A percentile compares a stretch with the other conserved stretches of the same genome.
phyloP scores from a whole-genome alignment of 2,113 vertebrate species.

The Pao palembangensis region DNA sequence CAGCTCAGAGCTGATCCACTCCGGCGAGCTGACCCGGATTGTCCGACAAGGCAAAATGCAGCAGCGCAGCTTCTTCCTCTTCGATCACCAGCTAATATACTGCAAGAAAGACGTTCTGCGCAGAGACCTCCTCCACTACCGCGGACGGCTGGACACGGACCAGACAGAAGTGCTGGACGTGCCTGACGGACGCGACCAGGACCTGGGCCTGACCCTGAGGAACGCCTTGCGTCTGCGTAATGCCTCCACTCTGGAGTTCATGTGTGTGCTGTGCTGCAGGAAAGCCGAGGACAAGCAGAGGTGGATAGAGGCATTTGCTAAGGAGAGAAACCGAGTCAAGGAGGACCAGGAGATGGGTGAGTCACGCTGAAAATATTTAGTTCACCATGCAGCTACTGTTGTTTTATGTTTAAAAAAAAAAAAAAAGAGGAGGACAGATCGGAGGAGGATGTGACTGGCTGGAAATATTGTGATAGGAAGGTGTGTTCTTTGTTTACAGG shows the following conservation, averaged over 20 bases:
- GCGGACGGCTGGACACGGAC: constrained; percentile 87
- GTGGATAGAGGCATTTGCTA: constrained; percentile 86
- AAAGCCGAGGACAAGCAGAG: constrained; percentile 89
- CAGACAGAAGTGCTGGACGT: constrained; percentile 78
- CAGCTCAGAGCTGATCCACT: constrained; percentile 95
- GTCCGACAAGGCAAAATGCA: constrained; percentile 88
- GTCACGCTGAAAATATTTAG: constrained; percentile 39
- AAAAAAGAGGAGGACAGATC: not conserved
- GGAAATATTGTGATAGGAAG: constrained; percentile 38
- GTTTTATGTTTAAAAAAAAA: not conserved
- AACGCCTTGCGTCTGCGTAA: constrained; percentile 87
- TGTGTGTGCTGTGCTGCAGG: constrained; percentile 84
- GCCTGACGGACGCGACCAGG: constrained; percentile 83
- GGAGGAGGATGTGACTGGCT: not conserved
- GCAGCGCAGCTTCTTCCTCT: constrained; percentile 94
- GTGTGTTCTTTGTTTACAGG: constrained; percentile 71
- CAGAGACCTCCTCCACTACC: constrained; percentile 92
- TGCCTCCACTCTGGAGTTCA: constrained; percentile 76
- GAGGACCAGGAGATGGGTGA: constrained; percentile 95
- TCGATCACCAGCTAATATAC: constrained; percentile 95
- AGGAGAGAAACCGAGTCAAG: constrained; percentile 84
- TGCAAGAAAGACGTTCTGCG: constrained; percentile 96
- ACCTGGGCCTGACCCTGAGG: constrained; percentile 81
- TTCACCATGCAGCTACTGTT: constrained; percentile 19
- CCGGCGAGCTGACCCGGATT: constrained; percentile 86